Evolutionary conservation across 2,888 invertebrate genomes (phyloP).

Genomic region (Euzophera pinguis): DNA sequence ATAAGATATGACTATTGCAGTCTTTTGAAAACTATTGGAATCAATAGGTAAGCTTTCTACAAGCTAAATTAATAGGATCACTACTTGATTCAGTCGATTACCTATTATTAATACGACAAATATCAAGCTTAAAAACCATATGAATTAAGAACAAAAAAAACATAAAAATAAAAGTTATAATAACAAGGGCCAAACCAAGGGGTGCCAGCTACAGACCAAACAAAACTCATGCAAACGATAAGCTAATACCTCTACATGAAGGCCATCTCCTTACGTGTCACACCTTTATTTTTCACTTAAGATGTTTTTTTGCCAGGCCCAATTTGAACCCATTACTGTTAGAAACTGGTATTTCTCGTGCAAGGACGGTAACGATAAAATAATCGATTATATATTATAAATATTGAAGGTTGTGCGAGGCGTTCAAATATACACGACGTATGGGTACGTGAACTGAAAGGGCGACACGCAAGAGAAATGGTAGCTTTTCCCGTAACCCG

Average conservation of each 20-base stretch:
- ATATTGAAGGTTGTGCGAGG: not conserved
- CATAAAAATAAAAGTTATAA: constrained; percentile 39
- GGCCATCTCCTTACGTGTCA: constrained; percentile 51
- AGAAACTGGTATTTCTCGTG: not conserved
- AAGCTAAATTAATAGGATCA: constrained; percentile 42
- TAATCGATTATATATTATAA: not conserved
- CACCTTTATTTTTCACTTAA: constrained; percentile 22
- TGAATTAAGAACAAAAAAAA: constrained; percentile 37
- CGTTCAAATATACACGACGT: constrained; percentile 69
- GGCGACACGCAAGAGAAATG: constrained; percentile 78
- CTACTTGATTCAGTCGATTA: constrained; percentile 34
- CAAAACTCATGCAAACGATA: constrained; percentile 64
- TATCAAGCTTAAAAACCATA: constrained; percentile 22
- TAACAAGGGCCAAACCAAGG: constrained; percentile 75
- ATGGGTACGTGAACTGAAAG: constrained; percentile 72
- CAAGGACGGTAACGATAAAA: not conserved
- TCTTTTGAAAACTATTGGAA: constrained; percentile 46
- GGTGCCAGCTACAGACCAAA: constrained; percentile 76
- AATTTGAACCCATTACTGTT: not conserved
- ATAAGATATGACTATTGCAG: constrained; percentile 56
- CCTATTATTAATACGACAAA: constrained; percentile 23
- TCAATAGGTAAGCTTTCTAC: constrained; percentile 39
- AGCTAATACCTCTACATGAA: constrained; percentile 56
- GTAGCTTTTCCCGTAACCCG: constrained; percentile 76
- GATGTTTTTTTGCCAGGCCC: not conserved